phyloP scores from a whole-genome alignment of 2,888 invertebrate species.

The Brachyptera risi region DNA sequence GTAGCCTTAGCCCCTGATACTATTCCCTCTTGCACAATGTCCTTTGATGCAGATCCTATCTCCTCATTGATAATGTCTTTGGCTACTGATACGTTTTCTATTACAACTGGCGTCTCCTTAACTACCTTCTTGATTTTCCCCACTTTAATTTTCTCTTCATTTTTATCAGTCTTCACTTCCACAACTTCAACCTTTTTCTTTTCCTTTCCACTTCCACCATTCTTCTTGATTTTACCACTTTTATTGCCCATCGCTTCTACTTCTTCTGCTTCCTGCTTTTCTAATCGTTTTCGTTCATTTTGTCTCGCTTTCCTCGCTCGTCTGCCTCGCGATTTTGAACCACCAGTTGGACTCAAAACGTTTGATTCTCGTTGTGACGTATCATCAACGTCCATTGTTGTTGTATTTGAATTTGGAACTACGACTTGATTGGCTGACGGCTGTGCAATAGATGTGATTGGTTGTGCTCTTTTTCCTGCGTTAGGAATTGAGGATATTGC shows the following conservation, averaged over 20 bases:
- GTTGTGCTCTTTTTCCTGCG: background rate
- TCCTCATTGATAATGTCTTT: too few relatives aligned
- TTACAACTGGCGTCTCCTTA: too few relatives aligned
- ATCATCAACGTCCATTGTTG: too few relatives aligned
- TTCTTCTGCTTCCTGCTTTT: background rate
- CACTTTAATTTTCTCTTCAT: background rate
- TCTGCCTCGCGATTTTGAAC: background rate
- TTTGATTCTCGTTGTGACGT: background rate
- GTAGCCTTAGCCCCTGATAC: too few relatives aligned
- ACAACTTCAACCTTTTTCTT: background rate
- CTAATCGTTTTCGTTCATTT: background rate
- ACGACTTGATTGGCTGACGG: background rate
- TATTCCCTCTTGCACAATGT: too few relatives aligned
- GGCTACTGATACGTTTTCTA: too few relatives aligned
- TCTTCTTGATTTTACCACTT: background rate
- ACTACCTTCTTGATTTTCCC: too few relatives aligned
- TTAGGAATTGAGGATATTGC: too few relatives aligned
- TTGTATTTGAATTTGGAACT: background rate
- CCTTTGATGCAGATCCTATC: too few relatives aligned
- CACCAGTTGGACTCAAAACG: slow-evolving; percentile 4
- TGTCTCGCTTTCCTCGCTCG: background rate
- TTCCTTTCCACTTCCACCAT: background rate
- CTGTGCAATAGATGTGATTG: too few relatives aligned
- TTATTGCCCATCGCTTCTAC: background rate
- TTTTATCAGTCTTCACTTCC: background rate